phyloP scores from a whole-genome alignment of 2,113 vertebrate species.

The Halcyon malimbica region DNA sequence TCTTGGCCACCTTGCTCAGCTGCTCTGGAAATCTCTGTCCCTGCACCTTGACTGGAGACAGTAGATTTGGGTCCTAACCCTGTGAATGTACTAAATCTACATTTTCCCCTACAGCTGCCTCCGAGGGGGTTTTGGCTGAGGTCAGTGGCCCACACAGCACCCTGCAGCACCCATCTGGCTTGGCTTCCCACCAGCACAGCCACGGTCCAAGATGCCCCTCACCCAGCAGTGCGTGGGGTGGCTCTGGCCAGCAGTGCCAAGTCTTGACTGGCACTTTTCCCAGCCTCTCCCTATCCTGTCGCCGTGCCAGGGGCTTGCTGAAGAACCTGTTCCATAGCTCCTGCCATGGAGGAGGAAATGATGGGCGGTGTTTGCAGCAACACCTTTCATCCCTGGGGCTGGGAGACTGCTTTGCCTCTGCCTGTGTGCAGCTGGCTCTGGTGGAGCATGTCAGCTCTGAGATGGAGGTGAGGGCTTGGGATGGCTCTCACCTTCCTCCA shows the following conservation, averaged over 20 bases:
- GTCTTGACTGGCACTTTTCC: not conserved
- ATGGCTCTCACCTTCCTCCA: not conserved
- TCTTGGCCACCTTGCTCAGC: not conserved
- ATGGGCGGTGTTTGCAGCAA: not conserved
- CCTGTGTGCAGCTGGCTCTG: not conserved
- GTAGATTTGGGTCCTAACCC: not conserved
- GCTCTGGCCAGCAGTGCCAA: not conserved
- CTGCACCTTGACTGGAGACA: not conserved
- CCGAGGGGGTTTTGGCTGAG: not conserved
- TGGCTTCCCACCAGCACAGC: fast-evolving
- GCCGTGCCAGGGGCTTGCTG: not conserved
- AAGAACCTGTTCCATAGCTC: slow-evolving; percentile 51
- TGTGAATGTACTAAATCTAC: not conserved
- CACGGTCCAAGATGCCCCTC: not conserved
- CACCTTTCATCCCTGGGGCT: not conserved
- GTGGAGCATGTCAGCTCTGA: fast-evolving
- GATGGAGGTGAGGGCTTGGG: not conserved
- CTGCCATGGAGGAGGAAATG: not conserved
- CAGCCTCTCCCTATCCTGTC: not conserved
- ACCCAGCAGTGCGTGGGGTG: fast-evolving
- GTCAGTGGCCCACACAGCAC: not conserved
- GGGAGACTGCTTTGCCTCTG: not conserved
- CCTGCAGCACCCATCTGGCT: not conserved
- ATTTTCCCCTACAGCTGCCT: not conserved
- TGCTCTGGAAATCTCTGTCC: not conserved